phyloP scores from a whole-genome alignment of 2,113 vertebrate species.

The Pelecanoides urinatrix region DNA sequence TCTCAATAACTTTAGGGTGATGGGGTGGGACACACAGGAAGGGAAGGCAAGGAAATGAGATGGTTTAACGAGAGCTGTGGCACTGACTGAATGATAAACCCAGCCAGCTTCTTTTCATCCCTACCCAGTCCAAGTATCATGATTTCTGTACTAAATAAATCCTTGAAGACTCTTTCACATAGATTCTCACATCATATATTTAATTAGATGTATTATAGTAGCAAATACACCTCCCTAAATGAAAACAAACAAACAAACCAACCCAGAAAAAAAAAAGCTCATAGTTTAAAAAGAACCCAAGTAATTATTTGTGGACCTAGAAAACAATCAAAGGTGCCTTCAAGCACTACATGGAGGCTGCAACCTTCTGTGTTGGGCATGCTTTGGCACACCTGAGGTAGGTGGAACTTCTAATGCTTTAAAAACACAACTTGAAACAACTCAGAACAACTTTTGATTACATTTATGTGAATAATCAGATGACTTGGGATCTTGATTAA shows the following conservation, averaged over 20 bases:
- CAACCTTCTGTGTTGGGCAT: not conserved
- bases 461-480: not conserved
- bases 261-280: not conserved
- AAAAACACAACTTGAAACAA: not conserved
- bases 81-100: not conserved
- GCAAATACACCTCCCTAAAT: not conserved
- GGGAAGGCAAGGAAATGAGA: not conserved
- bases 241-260: not conserved
- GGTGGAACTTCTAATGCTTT: not conserved
- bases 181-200: not conserved
- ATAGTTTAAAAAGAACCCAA: not conserved
- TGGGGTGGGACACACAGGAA: rapidly evolving
- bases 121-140: not conserved
- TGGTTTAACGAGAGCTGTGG: not conserved
- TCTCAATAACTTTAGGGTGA: not conserved
- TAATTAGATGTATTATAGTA: not conserved
- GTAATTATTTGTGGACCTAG: not conserved
- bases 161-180: not conserved
- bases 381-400: not conserved
- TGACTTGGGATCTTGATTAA: not conserved
- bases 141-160: not conserved
- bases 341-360: not conserved
- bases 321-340: not conserved
- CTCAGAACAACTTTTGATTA: not conserved
- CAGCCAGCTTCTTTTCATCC: not conserved